These are phyloP conservation scores for Bombus affinis DNA, from an alignment of 1,140 invertebrate genomes.

Conservation along the genomic window DNA sequence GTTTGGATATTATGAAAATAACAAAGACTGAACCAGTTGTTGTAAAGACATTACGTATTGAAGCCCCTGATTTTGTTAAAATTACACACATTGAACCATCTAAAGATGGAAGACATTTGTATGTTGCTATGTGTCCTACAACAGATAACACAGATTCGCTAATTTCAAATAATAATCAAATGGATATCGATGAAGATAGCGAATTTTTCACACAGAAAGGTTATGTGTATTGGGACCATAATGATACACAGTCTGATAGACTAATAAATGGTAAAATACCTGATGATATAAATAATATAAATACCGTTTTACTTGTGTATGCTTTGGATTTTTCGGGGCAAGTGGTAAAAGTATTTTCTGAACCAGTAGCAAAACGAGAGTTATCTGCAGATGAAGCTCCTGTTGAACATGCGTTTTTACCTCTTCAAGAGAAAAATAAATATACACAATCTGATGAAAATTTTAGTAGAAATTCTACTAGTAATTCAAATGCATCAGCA, in stretches of 20 bases:
- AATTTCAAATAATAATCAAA: constrained; percentile 77
- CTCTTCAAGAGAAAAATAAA: constrained; percentile 80
- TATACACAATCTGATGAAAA: constrained; percentile 28
- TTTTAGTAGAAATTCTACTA: constrained; percentile 39
- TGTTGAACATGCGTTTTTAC: constrained; percentile 86
- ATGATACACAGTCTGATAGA: constrained; percentile 72
- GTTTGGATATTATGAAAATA: constrained; percentile 71
- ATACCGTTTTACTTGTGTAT: constrained; percentile 84
- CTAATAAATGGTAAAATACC: constrained; percentile 74
- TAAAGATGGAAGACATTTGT: constrained; percentile 85
- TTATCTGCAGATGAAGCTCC: constrained; percentile 86
- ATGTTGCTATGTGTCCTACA: constrained; percentile 84
- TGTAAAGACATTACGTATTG: constrained; percentile 77
- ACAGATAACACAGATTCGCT: constrained; percentile 54
- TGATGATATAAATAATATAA: constrained; percentile 61
- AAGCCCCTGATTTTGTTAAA: constrained; percentile 77
- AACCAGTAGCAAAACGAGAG: constrained; percentile 85
- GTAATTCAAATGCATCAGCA: constrained; percentile 48
- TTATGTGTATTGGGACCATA: constrained; percentile 81
- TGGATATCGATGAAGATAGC: constrained; percentile 81
- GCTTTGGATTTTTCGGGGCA: constrained; percentile 83
- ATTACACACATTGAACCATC: constrained; percentile 86
- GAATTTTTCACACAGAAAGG: constrained; percentile 77
- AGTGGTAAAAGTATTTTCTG: constrained; percentile 84
- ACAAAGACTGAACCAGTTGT: constrained; percentile 78